phyloP scores from a whole-genome alignment of 2,113 vertebrate genomes.

The Falcunculus frontatus region DNA sequence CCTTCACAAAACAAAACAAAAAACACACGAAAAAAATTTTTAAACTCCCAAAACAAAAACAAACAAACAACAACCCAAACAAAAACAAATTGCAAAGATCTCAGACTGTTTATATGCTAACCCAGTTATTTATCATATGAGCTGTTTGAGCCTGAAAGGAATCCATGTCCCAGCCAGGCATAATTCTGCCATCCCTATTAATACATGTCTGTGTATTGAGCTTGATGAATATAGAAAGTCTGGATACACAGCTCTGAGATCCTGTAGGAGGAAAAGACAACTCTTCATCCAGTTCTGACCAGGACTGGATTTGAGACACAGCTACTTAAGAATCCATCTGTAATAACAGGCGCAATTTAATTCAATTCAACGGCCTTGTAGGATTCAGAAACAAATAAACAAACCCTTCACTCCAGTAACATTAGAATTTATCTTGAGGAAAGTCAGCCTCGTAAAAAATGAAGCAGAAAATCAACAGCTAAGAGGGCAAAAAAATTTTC shows the following conservation, averaged over 20 bases:
- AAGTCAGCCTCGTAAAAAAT: neutral
- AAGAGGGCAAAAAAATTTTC: conserved; percentile 3
- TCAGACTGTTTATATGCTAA: neutral
- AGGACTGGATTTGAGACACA: neutral
- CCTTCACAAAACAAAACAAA: neutral
- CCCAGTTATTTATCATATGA: neutral
- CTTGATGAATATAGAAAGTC: neutral
- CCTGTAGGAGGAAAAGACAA: neutral
- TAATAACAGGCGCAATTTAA: neutral
- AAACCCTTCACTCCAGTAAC: neutral
- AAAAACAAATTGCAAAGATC: neutral
- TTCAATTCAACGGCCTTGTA: conserved; percentile 9
- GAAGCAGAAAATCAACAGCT: conserved; percentile 17
- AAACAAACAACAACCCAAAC: accelerated
- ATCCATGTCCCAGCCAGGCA: neutral
- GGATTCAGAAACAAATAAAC: conserved; percentile 8
- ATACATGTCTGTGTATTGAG: neutral
- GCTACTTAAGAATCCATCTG: neutral
- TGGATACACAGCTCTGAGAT: neutral
- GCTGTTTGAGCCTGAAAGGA: neutral
- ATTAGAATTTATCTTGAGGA: conserved; percentile 14
- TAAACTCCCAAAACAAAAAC: neutral
- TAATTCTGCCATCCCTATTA: neutral
- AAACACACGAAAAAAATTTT: neutral
- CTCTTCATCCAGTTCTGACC: neutral